A percentile compares a stretch with the other conserved stretches of the same genome.
phyloP scores from a whole-genome alignment of 2,797 vertebrate genomes.

The Loris lydekkerianus region DNA sequence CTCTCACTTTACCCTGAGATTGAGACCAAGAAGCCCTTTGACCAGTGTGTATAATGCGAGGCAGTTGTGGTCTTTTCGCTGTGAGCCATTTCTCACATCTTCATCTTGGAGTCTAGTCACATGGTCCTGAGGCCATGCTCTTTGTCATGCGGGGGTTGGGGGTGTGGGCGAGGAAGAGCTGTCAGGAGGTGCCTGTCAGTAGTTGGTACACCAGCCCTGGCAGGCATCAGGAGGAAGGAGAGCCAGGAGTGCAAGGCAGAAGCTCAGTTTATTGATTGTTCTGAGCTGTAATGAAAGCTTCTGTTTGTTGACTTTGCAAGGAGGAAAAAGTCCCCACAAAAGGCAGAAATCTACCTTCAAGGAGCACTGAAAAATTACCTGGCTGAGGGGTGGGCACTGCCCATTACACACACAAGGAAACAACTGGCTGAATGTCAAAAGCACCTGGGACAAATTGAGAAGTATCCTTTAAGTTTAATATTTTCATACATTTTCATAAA shows the following conservation, averaged over 20 bases:
- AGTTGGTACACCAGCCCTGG: no score
- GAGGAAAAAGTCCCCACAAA: slow-evolving; percentile 95
- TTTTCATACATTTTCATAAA: background rate
- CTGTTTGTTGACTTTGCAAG: slow-evolving; percentile 85
- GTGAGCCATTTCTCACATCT: accelerated
- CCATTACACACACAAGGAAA: slow-evolving; percentile 96
- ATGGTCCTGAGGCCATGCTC: no score
- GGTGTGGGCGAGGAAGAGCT: background rate
- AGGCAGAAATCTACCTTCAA: slow-evolving; percentile 94
- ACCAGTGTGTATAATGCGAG: background rate
- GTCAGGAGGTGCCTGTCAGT: accelerated
- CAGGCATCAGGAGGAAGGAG: background rate
- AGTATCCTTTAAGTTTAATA: slow-evolving; percentile 93
- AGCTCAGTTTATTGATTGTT: background rate
- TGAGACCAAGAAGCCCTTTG: no score
- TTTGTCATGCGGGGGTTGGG: background rate
- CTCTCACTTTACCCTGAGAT: background rate
- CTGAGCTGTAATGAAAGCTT: background rate
- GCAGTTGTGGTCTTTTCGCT: background rate
- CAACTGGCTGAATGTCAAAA: slow-evolving; percentile 98
- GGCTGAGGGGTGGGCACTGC: slow-evolving; percentile 96
- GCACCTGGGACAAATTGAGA: slow-evolving; percentile 93
- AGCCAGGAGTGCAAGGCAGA: accelerated
- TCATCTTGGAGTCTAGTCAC: no score
- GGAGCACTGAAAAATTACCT: slow-evolving; percentile 96